phyloP scores from a whole-genome alignment of 2,113 vertebrate genomes.

The Paralichthys olivaceus region DNA sequence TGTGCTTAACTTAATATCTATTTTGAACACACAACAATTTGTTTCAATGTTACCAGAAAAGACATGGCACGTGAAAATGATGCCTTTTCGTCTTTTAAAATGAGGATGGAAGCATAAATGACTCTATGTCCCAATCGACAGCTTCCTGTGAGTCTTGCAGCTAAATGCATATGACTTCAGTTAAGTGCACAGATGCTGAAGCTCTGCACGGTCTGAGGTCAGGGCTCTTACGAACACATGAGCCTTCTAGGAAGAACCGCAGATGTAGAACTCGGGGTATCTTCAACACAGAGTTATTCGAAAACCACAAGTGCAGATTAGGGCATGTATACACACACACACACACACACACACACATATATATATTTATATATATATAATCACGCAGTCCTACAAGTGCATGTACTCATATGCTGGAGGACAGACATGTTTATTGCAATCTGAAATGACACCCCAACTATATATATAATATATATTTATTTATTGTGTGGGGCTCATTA shows the following conservation, averaged over 20 bases:
- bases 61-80: too few relatives aligned
- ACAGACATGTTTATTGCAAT: not conserved
- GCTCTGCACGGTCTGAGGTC: conserved; percentile 46
- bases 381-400: conserved; percentile 26
- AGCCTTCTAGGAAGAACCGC: conserved; percentile 86
- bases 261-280: conserved; percentile 65
- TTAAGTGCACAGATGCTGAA: conserved; percentile 31
- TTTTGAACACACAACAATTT: too few relatives aligned
- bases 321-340: too few relatives aligned
- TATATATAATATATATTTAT: too few relatives aligned
- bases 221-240: conserved; percentile 11
- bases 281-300: conserved; percentile 69
- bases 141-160: conserved; percentile 12
- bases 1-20: not conserved
- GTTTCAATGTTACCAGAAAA: not conserved
- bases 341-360: too few relatives aligned
- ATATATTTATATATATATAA: not conserved
- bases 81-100: conserved; percentile 7
- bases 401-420: conserved; percentile 15
- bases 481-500: too few relatives aligned
- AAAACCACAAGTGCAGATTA: conserved; percentile 75
- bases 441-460: not conserved
- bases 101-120: conserved; percentile 1
- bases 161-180: conserved; percentile 24
- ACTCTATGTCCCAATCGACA: conserved; percentile 1